Evolutionary conservation across 2,888 invertebrate genomes (phyloP), one percentile per base, ranked within the genome.

Genomic region (Cerastoderma edule): DNA sequence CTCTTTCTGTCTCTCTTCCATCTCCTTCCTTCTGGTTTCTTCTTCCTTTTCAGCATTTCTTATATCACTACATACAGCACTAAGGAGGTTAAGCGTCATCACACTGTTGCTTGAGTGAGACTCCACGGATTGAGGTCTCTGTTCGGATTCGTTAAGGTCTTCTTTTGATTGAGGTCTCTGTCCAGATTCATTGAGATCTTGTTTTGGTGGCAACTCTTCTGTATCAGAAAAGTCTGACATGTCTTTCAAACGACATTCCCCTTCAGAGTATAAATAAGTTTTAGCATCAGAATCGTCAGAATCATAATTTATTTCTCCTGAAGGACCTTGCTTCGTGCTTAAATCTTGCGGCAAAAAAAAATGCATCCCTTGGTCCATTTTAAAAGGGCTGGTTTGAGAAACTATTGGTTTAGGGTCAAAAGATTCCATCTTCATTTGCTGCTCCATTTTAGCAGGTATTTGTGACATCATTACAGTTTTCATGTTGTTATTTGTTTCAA

Each of bases 61-160:
- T 28, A 81, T 75, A 64, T 78, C 78, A 68, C 78, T 78, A 60
- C 81, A 81, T 0, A 81, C 81, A 24, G 78, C 81, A 74, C 81
- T 81, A 0, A 81, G 72, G 22, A 81, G 57, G 46, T 80, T 80
- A 39, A 80, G 44, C 8, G 73, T 76, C 76, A 76, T 80, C 10
- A 39, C 32, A 24, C 63, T 70, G 30, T 66, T 66, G 30, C 68
- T 68, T 19, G 66, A 46, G 16, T 53, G 50, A 33, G 70, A 57
- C 1, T 71, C 67, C 13, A 72, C 33, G 24, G 71, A 67, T 54
- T 65, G 71, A 22, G 71, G 71, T 60, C 53, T 48, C n/a, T 28
- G 24, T 8, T 27, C 30, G 27, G 33, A 44, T 65, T 63, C 69
- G 24, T 64, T 71, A 13, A 24, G 35, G 6, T 65, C 44, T 27